Conservation (phyloP, 2,888 invertebrate genomes). For the Cynaeus angustus region DNA sequence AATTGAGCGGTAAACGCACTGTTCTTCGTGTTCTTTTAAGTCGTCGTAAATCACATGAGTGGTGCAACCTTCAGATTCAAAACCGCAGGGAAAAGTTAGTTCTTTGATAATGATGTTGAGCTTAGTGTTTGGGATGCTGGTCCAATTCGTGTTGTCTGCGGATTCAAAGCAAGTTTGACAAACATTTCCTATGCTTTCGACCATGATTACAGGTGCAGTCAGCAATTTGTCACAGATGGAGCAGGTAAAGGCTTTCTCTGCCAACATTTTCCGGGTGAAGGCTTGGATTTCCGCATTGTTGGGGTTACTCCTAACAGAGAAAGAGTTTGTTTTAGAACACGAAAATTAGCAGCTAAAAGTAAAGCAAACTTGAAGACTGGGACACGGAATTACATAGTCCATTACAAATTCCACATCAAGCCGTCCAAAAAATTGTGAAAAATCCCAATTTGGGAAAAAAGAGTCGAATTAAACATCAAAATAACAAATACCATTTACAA, state of each 20-base stretch:
- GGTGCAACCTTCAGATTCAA: slow-evolving; percentile 6
- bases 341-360: no score
- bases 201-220: slow-evolving; percentile 8
- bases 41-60: not conserved
- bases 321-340: no score
- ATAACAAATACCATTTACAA: no score
- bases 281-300: not conserved
- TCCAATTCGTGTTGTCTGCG: not conserved
- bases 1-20: slow-evolving; percentile 11
- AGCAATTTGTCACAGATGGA: slow-evolving; percentile 16
- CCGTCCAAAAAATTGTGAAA: no score
- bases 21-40: slow-evolving; percentile 9
- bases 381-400: no score
- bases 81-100: slow-evolving; percentile 16
- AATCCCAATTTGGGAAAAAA: no score
- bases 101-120: slow-evolving; percentile 2
- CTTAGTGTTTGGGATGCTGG: not conserved
- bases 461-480: no score
- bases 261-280: slow-evolving; percentile 19
- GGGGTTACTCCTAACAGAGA: not conserved
- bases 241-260: slow-evolving; percentile 13
- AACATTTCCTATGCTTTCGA: slow-evolving; percentile 20
- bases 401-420: no score
- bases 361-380: no score
- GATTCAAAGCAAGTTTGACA: slow-evolving; percentile 10